Evolutionary conservation across 2,888 invertebrate genomes (phyloP).

Genomic region (Vanessa cardui): DNA sequence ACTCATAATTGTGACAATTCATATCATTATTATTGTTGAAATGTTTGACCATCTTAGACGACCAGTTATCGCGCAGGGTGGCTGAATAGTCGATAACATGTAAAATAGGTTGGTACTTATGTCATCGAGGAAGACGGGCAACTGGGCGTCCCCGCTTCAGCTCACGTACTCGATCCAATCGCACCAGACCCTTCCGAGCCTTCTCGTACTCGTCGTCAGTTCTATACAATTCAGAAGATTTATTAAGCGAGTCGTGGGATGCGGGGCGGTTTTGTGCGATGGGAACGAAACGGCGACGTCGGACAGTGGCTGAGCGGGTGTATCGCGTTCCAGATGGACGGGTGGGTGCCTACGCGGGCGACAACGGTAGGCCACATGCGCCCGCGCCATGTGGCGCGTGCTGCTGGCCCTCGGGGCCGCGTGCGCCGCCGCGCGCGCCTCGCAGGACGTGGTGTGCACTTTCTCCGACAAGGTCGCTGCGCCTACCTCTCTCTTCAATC

Average conservation of each 20-base stretch:
- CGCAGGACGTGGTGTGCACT: slow-evolving; percentile 86
- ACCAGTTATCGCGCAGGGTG: slow-evolving; percentile 25
- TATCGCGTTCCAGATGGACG: slow-evolving; percentile 81
- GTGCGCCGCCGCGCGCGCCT: slow-evolving; percentile 80
- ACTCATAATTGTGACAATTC: slow-evolving; percentile 18
- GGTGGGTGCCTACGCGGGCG: slow-evolving; percentile 65
- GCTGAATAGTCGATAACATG: slow-evolving; percentile 37
- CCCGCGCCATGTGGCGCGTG: slow-evolving; percentile 81
- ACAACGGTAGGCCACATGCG: slow-evolving; percentile 79
- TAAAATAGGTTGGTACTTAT: slow-evolving; percentile 67
- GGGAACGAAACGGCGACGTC: slow-evolving; percentile 68
- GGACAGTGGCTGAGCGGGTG: slow-evolving; percentile 74
- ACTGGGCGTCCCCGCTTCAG: slow-evolving; percentile 67
- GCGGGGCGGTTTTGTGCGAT: slow-evolving; percentile 77
- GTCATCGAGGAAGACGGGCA: slow-evolving; percentile 66
- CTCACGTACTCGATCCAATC: slow-evolving; percentile 77
- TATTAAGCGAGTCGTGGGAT: slow-evolving; percentile 50
- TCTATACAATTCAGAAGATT: background rate
- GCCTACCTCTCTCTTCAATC: slow-evolving; percentile 90
- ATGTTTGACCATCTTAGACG: slow-evolving; percentile 9
- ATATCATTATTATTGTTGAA: slow-evolving; percentile 9
- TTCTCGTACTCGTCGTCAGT: slow-evolving; percentile 55
- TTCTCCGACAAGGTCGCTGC: slow-evolving; percentile 85
- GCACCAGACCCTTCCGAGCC: slow-evolving; percentile 79
- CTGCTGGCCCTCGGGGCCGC: slow-evolving; percentile 82